A percentile compares a stretch with the other conserved stretches of the same genome.
These are phyloP conservation scores for Lottia gigantea DNA, from an alignment of 2,888 invertebrate genomes.

Conservation along the genomic window DNA sequence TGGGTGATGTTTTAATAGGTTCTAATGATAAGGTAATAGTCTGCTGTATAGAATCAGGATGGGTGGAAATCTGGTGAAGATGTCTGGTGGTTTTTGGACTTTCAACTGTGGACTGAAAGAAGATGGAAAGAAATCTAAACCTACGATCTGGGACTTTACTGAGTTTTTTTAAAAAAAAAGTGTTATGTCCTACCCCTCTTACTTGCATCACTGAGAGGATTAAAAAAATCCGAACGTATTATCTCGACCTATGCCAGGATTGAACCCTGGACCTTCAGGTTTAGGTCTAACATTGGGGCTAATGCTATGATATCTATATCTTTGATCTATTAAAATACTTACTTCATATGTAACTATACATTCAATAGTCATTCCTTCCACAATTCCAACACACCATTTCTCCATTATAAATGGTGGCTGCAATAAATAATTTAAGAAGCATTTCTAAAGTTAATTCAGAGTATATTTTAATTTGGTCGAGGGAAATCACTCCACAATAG, in stretches of 20 bases:
- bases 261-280: too few species aligned
- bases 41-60: constrained; percentile 50
- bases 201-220: too few species aligned
- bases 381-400: constrained; percentile 63
- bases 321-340: constrained; percentile 25
- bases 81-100: constrained; percentile 55
- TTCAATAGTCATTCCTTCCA: constrained; percentile 56
- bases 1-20: constrained; percentile 12
- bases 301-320: neutral
- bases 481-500: too few species aligned
- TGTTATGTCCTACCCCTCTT: too few species aligned
- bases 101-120: constrained; percentile 47
- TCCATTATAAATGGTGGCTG: constrained; percentile 68
- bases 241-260: too few species aligned
- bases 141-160: too few species aligned
- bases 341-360: constrained; percentile 66
- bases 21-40: constrained; percentile 54
- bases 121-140: too few species aligned
- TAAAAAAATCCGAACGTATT: too few species aligned
- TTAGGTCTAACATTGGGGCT: too few species aligned
- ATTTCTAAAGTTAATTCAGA: too few species aligned
- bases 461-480: too few species aligned
- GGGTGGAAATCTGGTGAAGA: constrained; percentile 46
- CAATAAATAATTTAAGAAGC: constrained; percentile 4
- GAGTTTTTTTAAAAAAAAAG: too few species aligned